These are phyloP conservation scores for Andrena minutula DNA, from an alignment of 2,888 invertebrate species.

Conservation along the genomic window DNA sequence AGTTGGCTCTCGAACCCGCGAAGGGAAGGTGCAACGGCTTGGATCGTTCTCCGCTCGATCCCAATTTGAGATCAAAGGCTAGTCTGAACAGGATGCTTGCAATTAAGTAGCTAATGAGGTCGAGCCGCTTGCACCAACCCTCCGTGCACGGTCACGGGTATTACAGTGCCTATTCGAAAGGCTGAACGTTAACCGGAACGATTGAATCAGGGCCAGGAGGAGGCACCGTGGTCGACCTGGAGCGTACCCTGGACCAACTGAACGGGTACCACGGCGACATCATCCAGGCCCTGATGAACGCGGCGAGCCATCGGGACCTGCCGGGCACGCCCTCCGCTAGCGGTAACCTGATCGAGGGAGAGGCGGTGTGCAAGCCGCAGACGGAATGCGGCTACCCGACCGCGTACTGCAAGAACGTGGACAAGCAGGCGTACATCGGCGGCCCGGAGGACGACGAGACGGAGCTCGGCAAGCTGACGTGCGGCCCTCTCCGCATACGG, in stretches of 20 bases:
- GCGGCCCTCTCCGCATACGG: constrained; percentile 94
- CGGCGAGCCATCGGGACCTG: constrained; percentile 90
- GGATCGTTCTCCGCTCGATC: background rate
- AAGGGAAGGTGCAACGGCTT: constrained; percentile 84
- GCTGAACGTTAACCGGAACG: constrained; percentile 27
- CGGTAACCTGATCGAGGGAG: constrained; percentile 89
- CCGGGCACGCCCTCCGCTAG: constrained; percentile 88
- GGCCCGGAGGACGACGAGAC: constrained; percentile 86
- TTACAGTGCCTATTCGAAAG: background rate
- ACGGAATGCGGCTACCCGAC: constrained; percentile 88
- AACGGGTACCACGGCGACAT: constrained; percentile 97
- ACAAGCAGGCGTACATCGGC: constrained; percentile 91
- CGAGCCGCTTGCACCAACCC: constrained; percentile 38
- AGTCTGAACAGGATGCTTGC: too few species aligned
- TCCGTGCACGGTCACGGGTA: constrained; percentile 31
- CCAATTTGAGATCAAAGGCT: background rate
- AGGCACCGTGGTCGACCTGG: constrained; percentile 91
- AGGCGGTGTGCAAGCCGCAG: constrained; percentile 89
- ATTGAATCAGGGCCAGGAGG: constrained; percentile 83
- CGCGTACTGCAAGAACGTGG: constrained; percentile 87
- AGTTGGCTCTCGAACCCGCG: constrained; percentile 90
- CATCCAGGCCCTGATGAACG: constrained; percentile 94
- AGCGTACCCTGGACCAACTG: constrained; percentile 94
- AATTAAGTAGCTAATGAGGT: constrained; percentile 1
- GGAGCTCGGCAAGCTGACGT: constrained; percentile 91